Evolutionary conservation across 1,140 invertebrate genomes (phyloP).

Genomic region (Sarcophaga peregrina): DNA sequence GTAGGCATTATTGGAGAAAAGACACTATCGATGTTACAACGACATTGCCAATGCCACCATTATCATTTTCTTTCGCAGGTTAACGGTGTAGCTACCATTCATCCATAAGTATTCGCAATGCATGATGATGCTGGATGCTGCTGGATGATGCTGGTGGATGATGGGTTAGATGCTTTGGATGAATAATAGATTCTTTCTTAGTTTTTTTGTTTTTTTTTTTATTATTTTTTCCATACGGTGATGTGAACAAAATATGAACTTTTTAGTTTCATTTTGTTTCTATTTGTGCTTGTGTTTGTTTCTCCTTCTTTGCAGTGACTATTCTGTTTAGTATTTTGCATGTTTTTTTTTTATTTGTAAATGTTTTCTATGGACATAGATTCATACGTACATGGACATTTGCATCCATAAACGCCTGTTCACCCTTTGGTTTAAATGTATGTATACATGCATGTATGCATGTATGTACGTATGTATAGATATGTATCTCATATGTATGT

Average conservation of each 20-base stretch:
- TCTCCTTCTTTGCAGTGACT: too few species aligned
- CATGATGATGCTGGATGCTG: not conserved
- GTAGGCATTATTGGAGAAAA: constrained; percentile 8
- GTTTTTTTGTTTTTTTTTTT: not conserved
- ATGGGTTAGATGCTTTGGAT: not conserved
- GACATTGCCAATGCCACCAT: not conserved
- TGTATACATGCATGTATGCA: too few species aligned
- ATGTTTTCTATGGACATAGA: too few species aligned
- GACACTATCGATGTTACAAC: not conserved
- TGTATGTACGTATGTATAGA: too few species aligned
- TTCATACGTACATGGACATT: too few species aligned
- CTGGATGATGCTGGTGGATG: not conserved
- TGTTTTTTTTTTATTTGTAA: too few species aligned
- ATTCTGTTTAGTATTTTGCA: too few species aligned
- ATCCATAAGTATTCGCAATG: not conserved
- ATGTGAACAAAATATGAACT: constrained; percentile 22
- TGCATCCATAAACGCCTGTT: too few species aligned
- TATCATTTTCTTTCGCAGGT: not conserved
- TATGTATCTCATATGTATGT: too few species aligned
- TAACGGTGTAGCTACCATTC: not conserved
- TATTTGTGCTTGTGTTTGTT: not conserved
- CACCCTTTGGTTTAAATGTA: too few species aligned
- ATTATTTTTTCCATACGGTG: not conserved
- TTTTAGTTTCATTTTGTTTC: not conserved
- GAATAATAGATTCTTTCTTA: constrained; percentile 22